phyloP scores from a whole-genome alignment of 2,888 invertebrate genomes.

The Thymelicus sylvestris region DNA sequence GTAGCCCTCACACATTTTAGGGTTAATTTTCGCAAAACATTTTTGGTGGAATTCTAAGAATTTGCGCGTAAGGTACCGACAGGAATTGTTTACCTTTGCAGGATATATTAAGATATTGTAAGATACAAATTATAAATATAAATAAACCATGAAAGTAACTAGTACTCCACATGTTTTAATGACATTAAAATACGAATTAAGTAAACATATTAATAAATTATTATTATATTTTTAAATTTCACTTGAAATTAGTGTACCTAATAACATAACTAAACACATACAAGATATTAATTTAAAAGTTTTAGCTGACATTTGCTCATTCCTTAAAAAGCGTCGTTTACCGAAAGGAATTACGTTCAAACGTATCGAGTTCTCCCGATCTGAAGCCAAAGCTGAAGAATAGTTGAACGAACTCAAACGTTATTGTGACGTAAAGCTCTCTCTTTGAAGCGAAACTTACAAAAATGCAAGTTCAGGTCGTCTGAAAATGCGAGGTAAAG shows the following conservation, averaged over 20 bases:
- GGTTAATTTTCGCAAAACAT: conserved; percentile 9
- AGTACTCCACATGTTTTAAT: too few species aligned
- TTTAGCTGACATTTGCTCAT: neutral
- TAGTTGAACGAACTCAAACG: conserved; percentile 48
- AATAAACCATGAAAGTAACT: too few species aligned
- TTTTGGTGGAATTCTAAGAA: neutral
- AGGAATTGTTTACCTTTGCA: too few species aligned
- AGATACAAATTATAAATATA: too few species aligned
- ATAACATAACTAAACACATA: too few species aligned
- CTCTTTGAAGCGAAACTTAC: conserved; percentile 44
- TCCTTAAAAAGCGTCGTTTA: conserved; percentile 17
- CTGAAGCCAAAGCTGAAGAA: conserved; percentile 34
- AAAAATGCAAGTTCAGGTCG: conserved; percentile 15
- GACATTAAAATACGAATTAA: too few species aligned
- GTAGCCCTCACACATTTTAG: neutral
- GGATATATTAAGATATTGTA: too few species aligned
- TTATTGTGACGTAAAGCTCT: conserved; percentile 49
- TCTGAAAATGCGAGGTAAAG: conserved; percentile 12
- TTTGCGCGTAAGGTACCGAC: neutral
- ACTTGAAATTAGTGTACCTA: too few species aligned
- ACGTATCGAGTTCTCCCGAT: conserved; percentile 47
- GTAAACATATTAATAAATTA: too few species aligned
- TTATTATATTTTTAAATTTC: too few species aligned
- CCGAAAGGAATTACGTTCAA: conserved; percentile 29
- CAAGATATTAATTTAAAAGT: neutral